Evolutionary conservation across 2,888 invertebrate species (phyloP), one percentile per base, ranked within the genome.

Genomic region (Temnothorax ravouxi): DNA sequence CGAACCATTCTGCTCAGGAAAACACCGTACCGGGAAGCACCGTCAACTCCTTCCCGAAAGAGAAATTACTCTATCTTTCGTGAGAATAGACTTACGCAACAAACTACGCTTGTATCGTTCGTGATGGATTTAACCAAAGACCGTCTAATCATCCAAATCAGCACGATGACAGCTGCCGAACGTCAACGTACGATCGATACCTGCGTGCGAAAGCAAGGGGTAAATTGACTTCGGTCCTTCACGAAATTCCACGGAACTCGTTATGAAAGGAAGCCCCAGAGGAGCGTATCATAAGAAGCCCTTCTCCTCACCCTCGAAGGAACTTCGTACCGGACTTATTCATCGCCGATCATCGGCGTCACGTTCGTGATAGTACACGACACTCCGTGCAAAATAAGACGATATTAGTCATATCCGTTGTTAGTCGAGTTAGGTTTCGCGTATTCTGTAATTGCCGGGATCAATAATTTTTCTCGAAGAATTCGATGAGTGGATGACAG

Each of bases 321-420:
- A 86, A 88, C 88, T 88, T 90, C 88, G 85, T 85, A 90, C 93
- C 93, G 94, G 93, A 93, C 93, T 94, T 94, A 93, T 94, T 93
- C 94, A 92, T 93, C 94, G 90, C 61, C 93, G 94, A 91, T 92
- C 91, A 90, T 89, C 84, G 91, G 89, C 90, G 89, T 89, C 84
- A 80, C 83, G 75, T 62, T 83, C 84, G 64, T 83, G 86, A 88
- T 85, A 77, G 77, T 64, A 29, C 61, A 56, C 59, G 81, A 64
- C 76, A 21, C 59, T 56, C 34, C 76, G 71, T 38, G 84, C 54
- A 71, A 76, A 84, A 66, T 81, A 76, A 72, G 15, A 61, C 66
- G 69, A 71, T 79, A 66, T 86, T 66, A 83, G 85, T 85, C 85
- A 74, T 77, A 88, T 89, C 89, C 88, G 89, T 83, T 59, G 6